Conservation (phyloP, 2,113 vertebrate species). For the Numenius arquata region DNA sequence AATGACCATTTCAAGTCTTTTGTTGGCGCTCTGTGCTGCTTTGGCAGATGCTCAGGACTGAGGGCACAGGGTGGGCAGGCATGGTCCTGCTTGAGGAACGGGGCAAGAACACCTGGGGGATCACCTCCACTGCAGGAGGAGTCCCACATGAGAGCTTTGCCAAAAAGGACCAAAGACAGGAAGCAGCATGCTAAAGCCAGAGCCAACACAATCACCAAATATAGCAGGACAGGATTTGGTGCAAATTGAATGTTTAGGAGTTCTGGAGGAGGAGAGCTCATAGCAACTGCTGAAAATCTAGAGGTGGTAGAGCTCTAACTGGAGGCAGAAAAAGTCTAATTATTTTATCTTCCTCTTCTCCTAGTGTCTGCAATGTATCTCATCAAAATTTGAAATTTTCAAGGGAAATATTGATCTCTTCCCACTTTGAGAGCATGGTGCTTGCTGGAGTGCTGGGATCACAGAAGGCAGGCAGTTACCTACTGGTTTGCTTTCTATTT, state of each 20-base stretch:
- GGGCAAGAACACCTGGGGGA: accelerated
- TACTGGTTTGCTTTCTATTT: neutral
- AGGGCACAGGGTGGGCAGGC: neutral
- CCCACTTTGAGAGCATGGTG: neutral
- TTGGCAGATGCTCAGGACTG: neutral
- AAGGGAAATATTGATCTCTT: neutral
- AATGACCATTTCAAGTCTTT: neutral
- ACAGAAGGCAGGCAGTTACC: neutral
- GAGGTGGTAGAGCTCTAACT: neutral
- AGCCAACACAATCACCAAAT: neutral
- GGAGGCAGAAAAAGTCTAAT: neutral
- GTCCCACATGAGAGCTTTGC: neutral
- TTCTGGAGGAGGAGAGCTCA: neutral
- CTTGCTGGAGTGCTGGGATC: neutral
- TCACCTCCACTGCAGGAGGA: neutral
- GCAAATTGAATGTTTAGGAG: neutral
- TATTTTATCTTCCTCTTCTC: neutral
- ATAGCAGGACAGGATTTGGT: neutral
- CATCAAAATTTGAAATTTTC: neutral
- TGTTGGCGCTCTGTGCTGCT: neutral
- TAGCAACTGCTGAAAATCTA: neutral
- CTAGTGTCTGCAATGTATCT: neutral
- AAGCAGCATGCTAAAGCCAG: neutral
- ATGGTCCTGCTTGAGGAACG: neutral
- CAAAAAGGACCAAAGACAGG: neutral